Evolutionary conservation across 2,888 invertebrate species (phyloP), one percentile per base, ranked within the genome.

Genomic region (Sclerodermus sp.): DNA sequence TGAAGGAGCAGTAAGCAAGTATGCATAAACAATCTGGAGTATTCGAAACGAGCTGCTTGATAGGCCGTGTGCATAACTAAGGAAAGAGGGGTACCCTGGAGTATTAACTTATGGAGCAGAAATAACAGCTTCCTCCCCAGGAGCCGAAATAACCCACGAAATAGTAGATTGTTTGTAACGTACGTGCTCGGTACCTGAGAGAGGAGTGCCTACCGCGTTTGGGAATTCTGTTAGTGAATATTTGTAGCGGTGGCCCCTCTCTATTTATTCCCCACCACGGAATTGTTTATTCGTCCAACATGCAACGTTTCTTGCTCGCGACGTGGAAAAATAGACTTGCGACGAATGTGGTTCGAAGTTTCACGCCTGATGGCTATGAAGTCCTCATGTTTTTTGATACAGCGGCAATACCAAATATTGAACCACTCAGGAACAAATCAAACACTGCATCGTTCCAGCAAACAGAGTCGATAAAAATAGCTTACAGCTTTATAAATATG

Each of bases 61-160:
- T 23, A 23, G 23, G 23, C 4, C 23, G 47, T 32, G 51, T 39
- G 37, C 45, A 34, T 42, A 56, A 51, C 49, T 42, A 45, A 51
- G 40, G 23, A 42, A 23, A 40, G 50, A 51, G 55, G 57, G 51
- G 50, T 55, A 57, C 40, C 42, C 42, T 49, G 18, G 55, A 51
- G 63, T 66, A 67, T 62, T 67, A 70, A 68, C 65, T 66, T 64
- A 63, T 62, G 60, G 64, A 64, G 65, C 68, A 64, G 66, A 71
- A 71, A 71, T 68, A 71, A 68, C 71, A 63, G 66, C 56, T 53
- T 56, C 57, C 58, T 53, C 40, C 46, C 30, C 46, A 58, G 55
- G 56, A 58, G 64, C 62, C 52, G 57, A 70, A 71, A 71, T 71
- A 71, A 69, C 67, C 58, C 53, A 52, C 52, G 56, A 53, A 64